phyloP scores from a whole-genome alignment of 2,888 invertebrate species.

The Drosophila tripunctata region DNA sequence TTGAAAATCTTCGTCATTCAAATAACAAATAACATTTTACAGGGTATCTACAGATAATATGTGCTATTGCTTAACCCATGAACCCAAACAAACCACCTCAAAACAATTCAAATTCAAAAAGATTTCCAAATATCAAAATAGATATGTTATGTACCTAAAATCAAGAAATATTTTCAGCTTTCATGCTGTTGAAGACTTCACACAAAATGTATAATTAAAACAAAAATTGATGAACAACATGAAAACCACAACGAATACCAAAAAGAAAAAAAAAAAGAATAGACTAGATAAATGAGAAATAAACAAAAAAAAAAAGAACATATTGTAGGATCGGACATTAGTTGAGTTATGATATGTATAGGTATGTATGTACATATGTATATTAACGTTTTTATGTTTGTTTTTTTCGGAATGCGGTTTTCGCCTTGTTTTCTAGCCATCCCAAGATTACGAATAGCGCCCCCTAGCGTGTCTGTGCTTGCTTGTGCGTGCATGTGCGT shows the following conservation, averaged over 20 bases:
- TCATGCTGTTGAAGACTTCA: conserved; percentile 26
- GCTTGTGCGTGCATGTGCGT: conserved; percentile 3
- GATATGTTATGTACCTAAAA: background rate
- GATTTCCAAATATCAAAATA: conserved; percentile 5
- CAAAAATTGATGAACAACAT: conserved; percentile 18
- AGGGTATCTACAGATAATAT: no score
- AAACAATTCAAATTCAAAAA: conserved; percentile 10
- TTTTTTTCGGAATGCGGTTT: background rate
- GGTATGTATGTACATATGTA: no score
- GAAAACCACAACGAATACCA: conserved; percentile 1
- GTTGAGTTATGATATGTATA: conserved; percentile 21
- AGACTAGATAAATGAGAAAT: background rate
- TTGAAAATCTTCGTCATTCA: no score
- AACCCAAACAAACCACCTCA: background rate
- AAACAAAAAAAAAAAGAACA: conserved; percentile 8
- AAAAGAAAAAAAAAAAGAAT: background rate
- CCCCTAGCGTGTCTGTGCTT: conserved; percentile 32
- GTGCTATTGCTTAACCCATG: no score
- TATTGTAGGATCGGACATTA: conserved; percentile 25
- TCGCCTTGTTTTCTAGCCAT: conserved; percentile 9
- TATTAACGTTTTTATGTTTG: background rate
- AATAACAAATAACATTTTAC: no score
- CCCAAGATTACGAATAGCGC: conserved; percentile 30
- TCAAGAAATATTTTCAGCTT: conserved; percentile 7
- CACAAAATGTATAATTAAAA: conserved; percentile 52